Percentiles rank a stretch among this genome's conserved stretches.
These are phyloP conservation scores for Eustalomyia histrio DNA, from an alignment of 2,888 invertebrate species.

Conservation along the genomic window DNA sequence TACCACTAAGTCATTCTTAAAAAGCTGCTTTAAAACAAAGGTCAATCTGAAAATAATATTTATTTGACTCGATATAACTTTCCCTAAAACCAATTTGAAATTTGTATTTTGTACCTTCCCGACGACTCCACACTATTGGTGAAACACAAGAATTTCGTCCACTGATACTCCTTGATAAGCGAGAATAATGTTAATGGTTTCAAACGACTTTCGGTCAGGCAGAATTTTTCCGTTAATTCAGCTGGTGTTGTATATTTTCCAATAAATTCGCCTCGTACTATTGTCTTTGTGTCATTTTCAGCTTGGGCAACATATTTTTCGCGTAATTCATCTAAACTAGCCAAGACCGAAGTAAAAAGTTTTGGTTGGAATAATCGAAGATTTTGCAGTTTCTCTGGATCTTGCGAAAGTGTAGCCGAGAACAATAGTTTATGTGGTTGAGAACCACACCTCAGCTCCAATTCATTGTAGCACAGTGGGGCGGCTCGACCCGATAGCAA, in stretches of 20 bases:
- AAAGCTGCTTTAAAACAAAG: constrained; percentile 71
- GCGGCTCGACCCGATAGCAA: constrained; percentile 80
- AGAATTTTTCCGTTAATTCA: constrained; percentile 86
- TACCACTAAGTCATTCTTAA: constrained; percentile 62
- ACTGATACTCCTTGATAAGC: constrained; percentile 83
- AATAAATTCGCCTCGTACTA: constrained; percentile 81
- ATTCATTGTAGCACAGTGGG: constrained; percentile 74
- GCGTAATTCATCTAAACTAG: constrained; percentile 70
- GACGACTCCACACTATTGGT: constrained; percentile 90
- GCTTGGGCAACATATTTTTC: constrained; percentile 60
- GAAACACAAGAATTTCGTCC: constrained; percentile 93
- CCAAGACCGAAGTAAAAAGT: constrained; percentile 88
- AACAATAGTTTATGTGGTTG: constrained; percentile 93
- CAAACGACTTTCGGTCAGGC: constrained; percentile 83
- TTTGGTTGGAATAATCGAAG: constrained; percentile 95
- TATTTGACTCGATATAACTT: neutral
- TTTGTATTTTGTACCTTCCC: constrained; percentile 80
- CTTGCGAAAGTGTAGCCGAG: constrained; percentile 98
- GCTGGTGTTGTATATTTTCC: constrained; percentile 92
- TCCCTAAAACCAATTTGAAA: neutral
- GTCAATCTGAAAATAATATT: constrained; percentile 69
- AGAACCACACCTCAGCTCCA: constrained; percentile 68
- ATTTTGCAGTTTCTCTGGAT: constrained; percentile 95
- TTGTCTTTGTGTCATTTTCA: constrained; percentile 29
- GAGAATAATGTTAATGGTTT: constrained; percentile 91